phyloP scores from a whole-genome alignment of 2,888 invertebrate genomes.

The Falcaria lacertinaria region DNA sequence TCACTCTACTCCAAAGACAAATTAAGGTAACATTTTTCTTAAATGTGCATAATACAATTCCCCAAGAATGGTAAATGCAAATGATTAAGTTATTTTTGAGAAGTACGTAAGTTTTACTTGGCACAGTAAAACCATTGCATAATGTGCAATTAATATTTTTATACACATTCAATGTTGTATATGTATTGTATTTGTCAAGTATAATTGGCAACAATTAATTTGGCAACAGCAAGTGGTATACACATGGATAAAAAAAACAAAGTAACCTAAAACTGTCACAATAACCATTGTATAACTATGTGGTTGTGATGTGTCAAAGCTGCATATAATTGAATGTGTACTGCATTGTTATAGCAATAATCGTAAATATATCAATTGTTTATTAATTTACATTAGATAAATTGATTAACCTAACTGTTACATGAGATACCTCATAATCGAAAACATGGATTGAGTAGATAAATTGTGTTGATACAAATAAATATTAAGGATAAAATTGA shows the following conservation, averaged over 20 bases:
- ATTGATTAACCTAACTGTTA: too few species aligned
- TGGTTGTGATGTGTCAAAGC: background rate
- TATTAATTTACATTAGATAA: too few species aligned
- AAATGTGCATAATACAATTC: background rate
- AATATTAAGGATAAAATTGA: background rate
- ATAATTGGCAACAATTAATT: slow-evolving; percentile 55
- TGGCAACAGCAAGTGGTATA: slow-evolving; percentile 53
- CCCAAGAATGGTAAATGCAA: too few species aligned
- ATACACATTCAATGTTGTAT: background rate
- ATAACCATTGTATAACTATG: slow-evolving; percentile 3
- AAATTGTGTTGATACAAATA: too few species aligned
- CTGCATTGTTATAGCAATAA: background rate
- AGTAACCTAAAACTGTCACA: slow-evolving; percentile 21
- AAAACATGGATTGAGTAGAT: too few species aligned
- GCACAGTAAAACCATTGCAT: background rate
- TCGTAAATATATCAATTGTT: background rate
- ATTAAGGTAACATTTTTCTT: background rate
- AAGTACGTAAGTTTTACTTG: background rate
- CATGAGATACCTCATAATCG: too few species aligned
- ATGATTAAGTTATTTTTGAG: too few species aligned
- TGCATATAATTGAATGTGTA: background rate
- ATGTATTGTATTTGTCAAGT: background rate
- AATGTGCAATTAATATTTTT: background rate
- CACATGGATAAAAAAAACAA: slow-evolving; percentile 40
- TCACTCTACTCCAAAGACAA: background rate